Base-by-base conservation (phyloP, 2,888 invertebrate genomes). In the Nomada fucata region DNA sequence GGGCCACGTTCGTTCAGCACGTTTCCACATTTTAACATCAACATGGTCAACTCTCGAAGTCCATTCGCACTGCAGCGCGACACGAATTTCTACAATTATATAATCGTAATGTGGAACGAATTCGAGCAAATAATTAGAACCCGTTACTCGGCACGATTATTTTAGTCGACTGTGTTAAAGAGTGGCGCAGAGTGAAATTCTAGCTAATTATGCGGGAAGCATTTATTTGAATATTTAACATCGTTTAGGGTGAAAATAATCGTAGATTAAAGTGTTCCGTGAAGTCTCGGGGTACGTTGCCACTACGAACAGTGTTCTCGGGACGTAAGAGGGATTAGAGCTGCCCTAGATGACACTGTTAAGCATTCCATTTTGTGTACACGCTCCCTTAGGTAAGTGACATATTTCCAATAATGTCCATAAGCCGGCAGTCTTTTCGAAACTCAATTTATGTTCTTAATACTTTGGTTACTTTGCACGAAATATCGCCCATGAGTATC, bases 341-440 rank as follows among this genome's bases (percentile, higher is more conserved):
- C 26, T 73, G 63, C 18, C 26, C 47, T 44, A 59, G 61, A 57
- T 59, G 63, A 76, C 74, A 76, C 57, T 57, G 63, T 76, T 74
- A 64, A 64, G 63, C 76, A 64, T 74, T 42, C 50, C 64, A 57
- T 57, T 74, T 74, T 74, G 57, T 75, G 64, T 74, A 74, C 75
- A 42, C 57, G 64, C 57, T 53, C 23, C 7, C 36, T 47, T n/a
- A 57, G 47, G 29, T 47, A 76, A 76, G 64, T 74, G 74, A 74
- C 75, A 57, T 15, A 76, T 76, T 76, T 76, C 75, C 76, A 64
- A 76, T 74, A 76, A 74, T 68, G 50, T 68, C 67, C 68, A 74
- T 63, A 74, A 68, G 23, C 52, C 10, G 23, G 10, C 26, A 15
- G 26, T 15, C 52, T 50, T 60, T 68, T 42, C 23, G 60, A 68